Evolutionary conservation across 2,888 invertebrate species (phyloP).

Genomic region (Pollenia griseotomentosa): DNA sequence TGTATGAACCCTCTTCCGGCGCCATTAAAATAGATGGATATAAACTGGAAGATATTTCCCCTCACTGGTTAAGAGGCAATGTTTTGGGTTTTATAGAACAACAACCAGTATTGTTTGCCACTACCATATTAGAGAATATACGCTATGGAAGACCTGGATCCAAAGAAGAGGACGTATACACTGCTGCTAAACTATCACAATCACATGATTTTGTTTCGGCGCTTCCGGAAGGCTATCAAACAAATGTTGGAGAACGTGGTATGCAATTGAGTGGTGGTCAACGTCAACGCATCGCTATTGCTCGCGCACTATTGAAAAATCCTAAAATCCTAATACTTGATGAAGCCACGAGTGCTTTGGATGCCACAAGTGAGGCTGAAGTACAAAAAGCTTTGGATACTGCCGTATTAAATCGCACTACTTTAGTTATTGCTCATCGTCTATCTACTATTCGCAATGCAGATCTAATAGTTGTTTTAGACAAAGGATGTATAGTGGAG

Average conservation of each 20-base stretch:
- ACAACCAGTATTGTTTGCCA: constrained; percentile 97
- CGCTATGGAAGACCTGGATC: constrained; percentile 92
- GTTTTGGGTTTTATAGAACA: constrained; percentile 95
- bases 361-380: constrained; percentile 95
- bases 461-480: constrained; percentile 95
- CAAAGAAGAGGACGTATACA: constrained; percentile 88
- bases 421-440: constrained; percentile 97
- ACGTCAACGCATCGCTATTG: constrained; percentile 97
- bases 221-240: constrained; percentile 94
- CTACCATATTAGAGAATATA: constrained; percentile 96
- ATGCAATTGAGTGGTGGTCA: constrained; percentile 97
- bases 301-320: constrained; percentile 95
- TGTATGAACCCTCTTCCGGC: constrained; percentile 83
- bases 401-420: constrained; percentile 93
- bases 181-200: constrained; percentile 94
- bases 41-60: constrained; percentile 83
- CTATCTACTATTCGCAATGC: constrained; percentile 96
- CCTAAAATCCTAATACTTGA: constrained; percentile 95
- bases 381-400: constrained; percentile 95
- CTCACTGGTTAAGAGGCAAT: constrained; percentile 93
- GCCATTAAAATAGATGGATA: constrained; percentile 83
- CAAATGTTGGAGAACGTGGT: constrained; percentile 95
- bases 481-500: constrained; percentile 93
- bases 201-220: constrained; percentile 94
- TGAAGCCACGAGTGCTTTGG: constrained; percentile 98